Conservation (phyloP, 2,888 invertebrate genomes). For the Halocaridina rubra region DNA sequence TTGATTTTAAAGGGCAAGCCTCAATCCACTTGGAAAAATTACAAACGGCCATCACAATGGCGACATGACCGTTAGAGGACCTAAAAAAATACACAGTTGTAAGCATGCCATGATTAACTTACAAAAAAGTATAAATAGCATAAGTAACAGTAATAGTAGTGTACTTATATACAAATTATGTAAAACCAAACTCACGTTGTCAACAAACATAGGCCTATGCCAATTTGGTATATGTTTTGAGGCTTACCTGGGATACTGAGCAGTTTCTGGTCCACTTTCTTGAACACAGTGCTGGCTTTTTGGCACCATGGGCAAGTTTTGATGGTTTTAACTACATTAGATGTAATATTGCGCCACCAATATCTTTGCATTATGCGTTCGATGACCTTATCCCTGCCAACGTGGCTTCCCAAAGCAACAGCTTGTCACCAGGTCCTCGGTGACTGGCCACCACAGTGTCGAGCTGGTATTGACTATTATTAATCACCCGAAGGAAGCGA, state of each 20-base stretch:
- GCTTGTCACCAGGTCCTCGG: background rate
- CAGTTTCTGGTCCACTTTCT: background rate
- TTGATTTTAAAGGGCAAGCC: background rate
- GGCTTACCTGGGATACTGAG: background rate
- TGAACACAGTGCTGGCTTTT: conserved; percentile 1
- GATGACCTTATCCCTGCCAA: background rate
- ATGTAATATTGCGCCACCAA: conserved; percentile 15
- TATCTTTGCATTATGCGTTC: conserved; percentile 23
- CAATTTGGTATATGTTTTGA: background rate
- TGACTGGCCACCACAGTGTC: background rate
- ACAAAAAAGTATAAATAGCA: no score
- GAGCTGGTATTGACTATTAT: background rate
- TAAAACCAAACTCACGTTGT: background rate
- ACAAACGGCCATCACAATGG: background rate
- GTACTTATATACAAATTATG: no score
- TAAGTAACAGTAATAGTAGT: no score
- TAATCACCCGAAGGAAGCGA: background rate
- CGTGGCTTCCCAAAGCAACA: background rate
- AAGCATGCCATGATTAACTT: no score
- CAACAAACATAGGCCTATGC: background rate
- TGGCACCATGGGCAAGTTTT: conserved; percentile 23
- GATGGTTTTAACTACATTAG: conserved; percentile 7
- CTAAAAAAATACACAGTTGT: background rate
- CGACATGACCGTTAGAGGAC: background rate
- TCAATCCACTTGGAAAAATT: background rate